These are phyloP conservation scores for Corvus cornix DNA, from an alignment of 2,113 vertebrate genomes.

Conservation along the genomic window DNA sequence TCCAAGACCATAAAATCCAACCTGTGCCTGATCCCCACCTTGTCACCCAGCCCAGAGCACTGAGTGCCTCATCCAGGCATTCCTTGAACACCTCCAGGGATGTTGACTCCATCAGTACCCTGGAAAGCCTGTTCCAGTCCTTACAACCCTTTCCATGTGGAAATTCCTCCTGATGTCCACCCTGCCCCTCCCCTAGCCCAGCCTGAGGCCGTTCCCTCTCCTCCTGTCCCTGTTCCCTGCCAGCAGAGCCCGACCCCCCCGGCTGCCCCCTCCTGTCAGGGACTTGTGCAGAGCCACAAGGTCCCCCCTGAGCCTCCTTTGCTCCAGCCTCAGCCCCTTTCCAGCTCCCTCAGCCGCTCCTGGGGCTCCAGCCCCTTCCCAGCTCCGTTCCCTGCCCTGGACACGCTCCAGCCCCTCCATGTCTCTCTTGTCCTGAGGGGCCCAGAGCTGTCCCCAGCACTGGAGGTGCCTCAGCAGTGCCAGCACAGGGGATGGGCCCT, in stretches of 20 bases:
- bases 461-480: background rate
- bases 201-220: accelerated
- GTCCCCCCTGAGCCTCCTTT: no score
- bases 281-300: no score
- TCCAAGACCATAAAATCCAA: accelerated
- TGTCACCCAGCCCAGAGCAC: background rate
- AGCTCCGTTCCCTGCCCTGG: no score
- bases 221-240: background rate
- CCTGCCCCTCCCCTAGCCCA: accelerated
- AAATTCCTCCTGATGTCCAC: background rate
- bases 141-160: background rate
- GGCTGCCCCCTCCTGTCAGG: no score
- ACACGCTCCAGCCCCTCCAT: no score
- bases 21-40: accelerated
- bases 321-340: no score
- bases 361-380: no score
- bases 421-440: no score
- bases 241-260: no score
- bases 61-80: accelerated
- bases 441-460: background rate
- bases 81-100: background rate
- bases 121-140: background rate
- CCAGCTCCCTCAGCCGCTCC: no score
- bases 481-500: background rate
- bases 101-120: accelerated